Base-by-base conservation (phyloP, 1,140 invertebrate genomes). In the Trichonephila inaurata region DNA sequence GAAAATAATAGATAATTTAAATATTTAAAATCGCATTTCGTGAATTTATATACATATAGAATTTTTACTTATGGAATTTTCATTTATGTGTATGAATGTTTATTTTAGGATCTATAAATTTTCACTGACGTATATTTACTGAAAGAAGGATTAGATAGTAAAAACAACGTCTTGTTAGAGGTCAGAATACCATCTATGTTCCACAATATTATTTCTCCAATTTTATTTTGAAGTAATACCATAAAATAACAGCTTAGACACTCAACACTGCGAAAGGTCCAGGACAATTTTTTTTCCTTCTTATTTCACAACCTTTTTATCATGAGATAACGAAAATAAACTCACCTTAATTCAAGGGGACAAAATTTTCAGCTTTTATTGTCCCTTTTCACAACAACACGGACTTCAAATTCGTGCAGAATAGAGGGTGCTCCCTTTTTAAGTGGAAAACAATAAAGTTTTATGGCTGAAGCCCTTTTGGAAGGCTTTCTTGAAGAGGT, bases 371-470 rank as follows among this genome's bases (percentile, higher is more conserved):
- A 1, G 72, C 10, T 6, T 33, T 77, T 77, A 33, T 33, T 33
- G 24, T 77, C 33, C 28, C 66, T 40, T 14, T 18, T 40, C 72
- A 77, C 33, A 19, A 77, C 72, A 40, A 28, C 72, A 28, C 1
- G 33, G 28, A 33, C 16, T 77, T 77, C 28, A 6, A 77, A 77
- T 77, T 77, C 72, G 72, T 18, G 18, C 10, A 40, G 33, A 77
- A 77, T 77, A 28, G 72, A 28, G 18, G 72, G 14, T 16, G 24
- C 28, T 18, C 5, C 18, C 58, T 61, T 12, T 85, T 85, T 85
- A 58, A 85, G 44, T 60, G 40, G 83, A 88, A 66, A 64, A 88
- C 86, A 88, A 88, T 88, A 88, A 88, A 64, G 24, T 88, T 88
- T 88, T 88, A 85, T 60, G 82, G 16, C 24, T 60, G n/a, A 51